Conservation (phyloP, 2,797 vertebrate genomes). For the Vireo griseus region DNA sequence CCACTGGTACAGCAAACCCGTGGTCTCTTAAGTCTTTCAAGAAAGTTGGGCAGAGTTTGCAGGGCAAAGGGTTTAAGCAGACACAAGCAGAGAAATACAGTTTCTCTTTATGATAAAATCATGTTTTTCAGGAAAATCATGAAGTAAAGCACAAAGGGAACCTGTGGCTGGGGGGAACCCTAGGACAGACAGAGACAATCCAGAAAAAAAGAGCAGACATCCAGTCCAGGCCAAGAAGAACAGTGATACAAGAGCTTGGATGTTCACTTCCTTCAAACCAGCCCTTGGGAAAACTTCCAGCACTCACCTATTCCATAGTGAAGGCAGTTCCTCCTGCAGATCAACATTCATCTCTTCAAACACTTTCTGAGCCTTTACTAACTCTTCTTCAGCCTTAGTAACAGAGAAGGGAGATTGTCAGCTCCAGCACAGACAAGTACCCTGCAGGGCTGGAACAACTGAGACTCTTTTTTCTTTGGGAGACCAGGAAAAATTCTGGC, state of each 20-base stretch:
- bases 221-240: not conserved
- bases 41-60: not conserved
- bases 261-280: not conserved
- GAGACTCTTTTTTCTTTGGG: not conserved
- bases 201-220: not conserved
- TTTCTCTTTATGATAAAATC: not conserved
- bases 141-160: not conserved
- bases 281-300: not conserved
- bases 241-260: not conserved
- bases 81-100: not conserved
- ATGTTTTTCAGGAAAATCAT: not conserved
- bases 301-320: constrained; percentile 93
- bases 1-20: not conserved
- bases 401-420: constrained; percentile 39
- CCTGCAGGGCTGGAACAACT: not conserved
- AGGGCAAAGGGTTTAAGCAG: not conserved
- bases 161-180: not conserved
- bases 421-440: not conserved
- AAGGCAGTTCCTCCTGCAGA: constrained; percentile 96
- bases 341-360: constrained; percentile 98
- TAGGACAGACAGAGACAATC: not conserved
- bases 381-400: constrained; percentile 92
- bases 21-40: not conserved
- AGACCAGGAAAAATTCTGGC: not conserved
- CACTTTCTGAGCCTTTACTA: constrained; percentile 96